These are phyloP conservation scores for Echeneis naucrates DNA, from an alignment of 2,797 vertebrate genomes.

Conservation along the genomic window DNA sequence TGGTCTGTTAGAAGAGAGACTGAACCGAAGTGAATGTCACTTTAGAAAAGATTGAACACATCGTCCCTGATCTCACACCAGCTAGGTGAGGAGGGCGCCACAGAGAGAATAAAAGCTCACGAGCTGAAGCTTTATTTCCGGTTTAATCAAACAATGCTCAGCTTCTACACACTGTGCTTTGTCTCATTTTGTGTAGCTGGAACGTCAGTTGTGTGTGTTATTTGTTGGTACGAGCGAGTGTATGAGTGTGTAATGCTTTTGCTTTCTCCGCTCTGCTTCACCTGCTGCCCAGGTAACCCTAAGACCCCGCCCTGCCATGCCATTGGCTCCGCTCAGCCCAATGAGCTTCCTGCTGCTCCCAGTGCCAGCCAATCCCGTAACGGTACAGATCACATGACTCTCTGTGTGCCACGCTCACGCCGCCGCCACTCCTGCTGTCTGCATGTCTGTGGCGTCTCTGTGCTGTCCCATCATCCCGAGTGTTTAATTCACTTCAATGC, in stretches of 20 bases:
- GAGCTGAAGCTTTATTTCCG: not conserved
- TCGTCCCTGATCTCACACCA: no score
- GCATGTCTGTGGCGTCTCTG: constrained; percentile 52
- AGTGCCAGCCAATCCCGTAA: constrained; percentile 86
- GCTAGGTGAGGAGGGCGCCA: no score
- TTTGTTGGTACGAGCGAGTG: not conserved
- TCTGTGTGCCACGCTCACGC: constrained; percentile 57
- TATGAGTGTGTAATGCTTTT: constrained; percentile 81
- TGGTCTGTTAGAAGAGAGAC: no score
- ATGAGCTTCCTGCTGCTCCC: constrained; percentile 84
- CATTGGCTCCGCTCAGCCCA: constrained; percentile 89
- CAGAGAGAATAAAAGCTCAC: no score
- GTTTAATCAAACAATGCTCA: not conserved
- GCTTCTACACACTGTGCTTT: not conserved
- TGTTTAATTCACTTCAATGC: constrained; percentile 20
- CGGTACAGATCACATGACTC: constrained; percentile 87
- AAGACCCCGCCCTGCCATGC: constrained; percentile 90
- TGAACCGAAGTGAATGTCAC: no score
- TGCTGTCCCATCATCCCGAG: constrained; percentile 1
- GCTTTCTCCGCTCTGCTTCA: constrained; percentile 92
- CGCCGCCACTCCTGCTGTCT: constrained; percentile 23
- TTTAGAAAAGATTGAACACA: no score
- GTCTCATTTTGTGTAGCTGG: not conserved
- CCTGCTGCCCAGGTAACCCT: constrained; percentile 94
- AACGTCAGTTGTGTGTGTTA: not conserved